phyloP scores from a whole-genome alignment of 2,113 vertebrate species.

The Melozone crissalis region DNA sequence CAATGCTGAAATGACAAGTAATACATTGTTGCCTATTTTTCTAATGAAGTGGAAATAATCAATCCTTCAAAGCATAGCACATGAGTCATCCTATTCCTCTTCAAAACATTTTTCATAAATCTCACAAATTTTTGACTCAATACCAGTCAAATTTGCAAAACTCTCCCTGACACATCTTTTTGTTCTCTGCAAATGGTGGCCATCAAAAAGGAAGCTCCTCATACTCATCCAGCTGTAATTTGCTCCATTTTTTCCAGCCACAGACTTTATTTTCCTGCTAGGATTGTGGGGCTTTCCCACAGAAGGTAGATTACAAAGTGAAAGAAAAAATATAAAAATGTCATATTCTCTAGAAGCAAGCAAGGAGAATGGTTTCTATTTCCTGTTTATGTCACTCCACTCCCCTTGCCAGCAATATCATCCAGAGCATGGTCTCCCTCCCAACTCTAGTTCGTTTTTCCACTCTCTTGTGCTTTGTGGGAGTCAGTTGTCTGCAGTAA shows the following conservation, averaged over 20 bases:
- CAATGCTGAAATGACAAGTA: not conserved
- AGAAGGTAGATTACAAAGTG: not conserved
- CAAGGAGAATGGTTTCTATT: not conserved
- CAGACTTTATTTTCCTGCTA: not conserved
- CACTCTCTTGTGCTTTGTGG: not conserved
- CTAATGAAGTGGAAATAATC: constrained; percentile 1
- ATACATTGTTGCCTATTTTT: not conserved
- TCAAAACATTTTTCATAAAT: not conserved
- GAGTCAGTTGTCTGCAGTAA: not conserved
- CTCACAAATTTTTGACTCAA: not conserved
- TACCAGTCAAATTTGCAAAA: not conserved
- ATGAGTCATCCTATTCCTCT: not conserved
- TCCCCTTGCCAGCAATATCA: not conserved
- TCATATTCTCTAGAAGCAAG: not conserved
- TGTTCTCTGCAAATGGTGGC: not conserved
- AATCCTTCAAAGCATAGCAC: not conserved
- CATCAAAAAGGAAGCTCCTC: not conserved
- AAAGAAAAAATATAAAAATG: not conserved
- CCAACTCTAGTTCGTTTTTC: not conserved
- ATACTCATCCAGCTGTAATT: not conserved
- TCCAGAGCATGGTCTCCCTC: not conserved
- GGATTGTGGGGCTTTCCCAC: not conserved
- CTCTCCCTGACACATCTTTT: not conserved
- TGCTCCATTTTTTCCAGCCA: not conserved
- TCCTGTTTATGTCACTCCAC: not conserved